Base-by-base conservation (phyloP, 2,888 invertebrate species). In the Cryptus armator region DNA sequence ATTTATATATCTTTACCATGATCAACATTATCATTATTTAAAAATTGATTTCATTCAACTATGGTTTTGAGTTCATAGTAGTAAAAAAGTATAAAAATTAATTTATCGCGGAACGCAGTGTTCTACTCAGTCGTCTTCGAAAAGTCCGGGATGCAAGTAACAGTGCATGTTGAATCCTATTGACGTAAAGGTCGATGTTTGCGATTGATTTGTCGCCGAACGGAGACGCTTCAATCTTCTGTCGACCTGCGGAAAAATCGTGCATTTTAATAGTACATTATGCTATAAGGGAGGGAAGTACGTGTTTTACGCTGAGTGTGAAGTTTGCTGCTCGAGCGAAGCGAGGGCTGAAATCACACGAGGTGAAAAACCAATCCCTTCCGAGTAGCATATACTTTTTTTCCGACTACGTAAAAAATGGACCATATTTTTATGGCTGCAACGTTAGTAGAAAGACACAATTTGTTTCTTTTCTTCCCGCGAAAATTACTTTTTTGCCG, bases 61-160 rank as follows among this genome's bases (percentile, higher is more conserved):
- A 59, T 5, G 59, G 59, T 19, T 59, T 59, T 29, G 12, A 59
- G 43, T 64, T 19, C 29, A 46, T 29, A 75, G 32, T 5, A 5
- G 44, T 44, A 19, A 59, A 78, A 67, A 37, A 59, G 37, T 16
- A 32, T 46, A 78, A 77, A 83, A 70, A 59, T 66, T 16, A n/a
- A 68, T 64, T 71, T 48, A 7, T 46, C 14, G 7, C 7, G 16
- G 24, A 44, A 46, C 5, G 66, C 12, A n/a, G 43, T 67, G 10
- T 51, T 79, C 71, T 83, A 67, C 14, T 24, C 24, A 24, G 37
- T 46, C 19, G 37, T 90, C 83, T 75, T 90, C 88, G 64, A 92
- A 92, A 29, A 92, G 88, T 43, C 93, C 93, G 19, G 93, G 93
- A 88, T 93, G 91, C 56, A 93, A 82, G 68, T 90, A 93, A 79